Base-by-base conservation (phyloP, 2,113 vertebrate species). In the Bufo bufo region DNA sequence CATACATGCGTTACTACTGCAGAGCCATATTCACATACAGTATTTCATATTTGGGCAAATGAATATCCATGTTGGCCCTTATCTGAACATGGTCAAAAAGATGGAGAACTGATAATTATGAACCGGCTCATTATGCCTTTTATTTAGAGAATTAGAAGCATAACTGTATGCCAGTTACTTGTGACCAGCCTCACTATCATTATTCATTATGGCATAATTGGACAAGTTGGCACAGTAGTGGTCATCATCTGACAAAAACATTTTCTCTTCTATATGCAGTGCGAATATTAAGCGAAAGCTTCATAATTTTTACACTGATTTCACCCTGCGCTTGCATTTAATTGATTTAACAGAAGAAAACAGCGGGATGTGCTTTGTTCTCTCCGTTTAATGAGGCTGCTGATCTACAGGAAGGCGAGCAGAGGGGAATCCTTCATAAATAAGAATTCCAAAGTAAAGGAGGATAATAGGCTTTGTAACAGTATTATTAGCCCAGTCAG, bases 281-380 rank as follows among this genome's bases (percentile, higher is more conserved):
- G 47, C 47, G 79, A 81, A 45, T 61, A 9, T 45, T 65, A 82
- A 65, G 17, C 2, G 10, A n/a, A 82, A 82, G 17, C 16, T 61
- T 82, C 45, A 82, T 82, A 65, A 82, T 82, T 65, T 10, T 65
- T 82, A 45, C 63, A 47, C 63, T 66, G 0, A 80, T 65, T 61
- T 82, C 43, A 50, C 6, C 61, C 59, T 12, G 11, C 49, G 5
- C 16, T 82, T 65, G 58, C 80, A 17, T 65, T 82, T 82, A 82
- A 82, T 63, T 82, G 56, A 63, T 49, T 82, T 63, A 65, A 65
- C 80, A 81, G 11, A 19, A 81, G 58, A 61, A 81, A 81, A 81
- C 23, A 63, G 33, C 58, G 3, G 14, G 80, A 66, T 82, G 56
- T 65, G 45, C 61, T 65, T 82, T 82, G 61, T 82, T 82, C 59